Evolutionary conservation across 2,113 vertebrate genomes (phyloP).

Genomic region (Proterorhinus semilunaris): DNA sequence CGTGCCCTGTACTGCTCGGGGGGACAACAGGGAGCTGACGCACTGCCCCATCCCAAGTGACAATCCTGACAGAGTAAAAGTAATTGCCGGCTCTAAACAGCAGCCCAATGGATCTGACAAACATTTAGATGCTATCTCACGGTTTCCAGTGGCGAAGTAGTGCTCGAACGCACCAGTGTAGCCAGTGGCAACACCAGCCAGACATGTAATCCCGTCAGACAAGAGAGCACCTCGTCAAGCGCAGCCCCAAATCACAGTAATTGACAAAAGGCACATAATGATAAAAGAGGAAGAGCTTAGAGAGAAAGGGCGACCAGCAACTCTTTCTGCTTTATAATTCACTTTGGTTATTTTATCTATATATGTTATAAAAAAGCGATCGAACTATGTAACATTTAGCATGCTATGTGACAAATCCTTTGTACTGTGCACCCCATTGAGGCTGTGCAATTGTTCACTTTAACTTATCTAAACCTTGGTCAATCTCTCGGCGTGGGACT

Average conservation of each 20-base stretch:
- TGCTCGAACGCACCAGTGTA: conserved; percentile 56
- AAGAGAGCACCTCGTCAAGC: conserved; percentile 74
- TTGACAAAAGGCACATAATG: conserved; percentile 69
- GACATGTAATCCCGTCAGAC: conserved; percentile 77
- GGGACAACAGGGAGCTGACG: conserved; percentile 67
- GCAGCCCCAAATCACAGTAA: conserved; percentile 76
- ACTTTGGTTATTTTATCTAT: background rate
- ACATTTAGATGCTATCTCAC: conserved; percentile 79
- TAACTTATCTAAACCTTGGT: too few species aligned
- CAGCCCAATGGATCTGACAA: conserved; percentile 75
- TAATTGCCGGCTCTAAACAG: conserved; percentile 69
- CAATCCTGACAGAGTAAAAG: conserved; percentile 78
- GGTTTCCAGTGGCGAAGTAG: conserved; percentile 71
- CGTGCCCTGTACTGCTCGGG: conserved; percentile 55
- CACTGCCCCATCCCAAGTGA: conserved; percentile 71
- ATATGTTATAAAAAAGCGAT: background rate
- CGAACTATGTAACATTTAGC: background rate
- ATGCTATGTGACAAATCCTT: background rate
- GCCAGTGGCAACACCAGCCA: conserved; percentile 75
- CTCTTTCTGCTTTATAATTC: background rate
- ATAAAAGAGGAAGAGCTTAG: conserved; percentile 49
- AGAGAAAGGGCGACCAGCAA: background rate
- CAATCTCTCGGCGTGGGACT: too few species aligned
- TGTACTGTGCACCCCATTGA: too few species aligned
- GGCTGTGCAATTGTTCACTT: too few species aligned